Base-by-base conservation (phyloP, 2,797 vertebrate species). In the Falco rusticolus region DNA sequence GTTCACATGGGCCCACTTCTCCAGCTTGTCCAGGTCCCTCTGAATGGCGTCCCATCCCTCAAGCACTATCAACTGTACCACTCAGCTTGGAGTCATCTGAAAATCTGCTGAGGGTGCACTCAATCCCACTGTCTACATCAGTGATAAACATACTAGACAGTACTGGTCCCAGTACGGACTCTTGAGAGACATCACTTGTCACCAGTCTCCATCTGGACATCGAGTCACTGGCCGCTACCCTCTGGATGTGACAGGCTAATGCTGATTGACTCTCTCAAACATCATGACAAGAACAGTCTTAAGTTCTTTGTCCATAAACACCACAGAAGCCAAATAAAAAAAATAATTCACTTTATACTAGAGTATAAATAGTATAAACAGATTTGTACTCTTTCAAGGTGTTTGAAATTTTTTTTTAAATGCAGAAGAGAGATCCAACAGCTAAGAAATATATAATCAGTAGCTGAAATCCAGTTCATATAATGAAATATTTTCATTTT, bases 41-140 rank as follows among this genome's bases (percentile, higher is more conserved):
- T 41, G 37, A 9, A 33, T 21, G 16, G 31, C 34, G 54, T 48
- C 13, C 18, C 5, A 6, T 25, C 60, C 17, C 37, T 45, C 63
- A 47, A 29, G 25, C 0, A 1, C 17, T 13, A 21, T 50, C 50
- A 48, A 1, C 10, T 0, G 0, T 16, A 79, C 37, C 18, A 51
- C 33, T 54, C 26, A 64, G 10, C n/a, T 65, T 34, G 31, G 9
- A 2, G 63, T 31, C 31, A 11, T 34, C 50, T 48, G 9, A 45
- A 70, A 37, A 29, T 5, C 19, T 65, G 22, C n/a, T 53, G 18
- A 69, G 47, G 21, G 15, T 41, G 21, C 31, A 33, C 50, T 69
- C 0, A 0, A 59, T 41, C 45, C 29, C 37, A 47, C n/a, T 87
- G 17, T 57, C 37, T 54, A 1, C 29, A 19, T 60, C 12, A 2